Percentiles rank a stretch among this genome's conserved stretches.
Conservation (phyloP, 2,113 vertebrate species). For the Coracopsis vasa region DNA sequence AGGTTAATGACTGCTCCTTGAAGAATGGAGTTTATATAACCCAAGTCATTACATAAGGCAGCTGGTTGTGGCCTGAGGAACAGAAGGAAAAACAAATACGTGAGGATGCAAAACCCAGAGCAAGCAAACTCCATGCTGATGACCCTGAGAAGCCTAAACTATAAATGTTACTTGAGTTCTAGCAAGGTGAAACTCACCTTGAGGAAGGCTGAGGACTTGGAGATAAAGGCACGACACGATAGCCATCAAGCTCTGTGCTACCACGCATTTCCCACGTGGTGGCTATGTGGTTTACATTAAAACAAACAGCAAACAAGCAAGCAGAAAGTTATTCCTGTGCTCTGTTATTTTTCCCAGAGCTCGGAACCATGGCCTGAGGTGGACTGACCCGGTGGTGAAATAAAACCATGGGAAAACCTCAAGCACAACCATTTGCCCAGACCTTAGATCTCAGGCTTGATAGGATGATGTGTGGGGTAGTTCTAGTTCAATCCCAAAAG, state of each 20-base stretch:
- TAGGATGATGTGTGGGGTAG: accelerated
- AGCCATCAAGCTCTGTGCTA: accelerated
- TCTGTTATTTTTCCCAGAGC: not conserved
- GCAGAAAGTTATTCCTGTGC: not conserved
- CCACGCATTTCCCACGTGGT: not conserved
- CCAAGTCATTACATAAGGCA: conserved; percentile 47
- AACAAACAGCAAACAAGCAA: not conserved
- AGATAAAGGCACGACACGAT: not conserved
- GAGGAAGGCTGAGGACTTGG: not conserved
- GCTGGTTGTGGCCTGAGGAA: conserved; percentile 49
- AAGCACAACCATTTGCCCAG: accelerated
- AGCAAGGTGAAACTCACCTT: not conserved
- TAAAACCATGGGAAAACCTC: not conserved
- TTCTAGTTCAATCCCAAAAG: accelerated
- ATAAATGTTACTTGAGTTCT: accelerated
- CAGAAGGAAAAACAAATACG: conserved; percentile 7
- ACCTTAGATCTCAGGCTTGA: not conserved
- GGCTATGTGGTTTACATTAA: accelerated
- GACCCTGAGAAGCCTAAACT: not conserved
- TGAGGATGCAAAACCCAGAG: not conserved
- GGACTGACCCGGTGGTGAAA: accelerated
- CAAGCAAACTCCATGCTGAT: not conserved
- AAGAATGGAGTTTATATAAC: conserved; percentile 68
- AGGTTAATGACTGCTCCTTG: conserved; percentile 71
- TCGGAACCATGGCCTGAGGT: accelerated